A percentile compares a stretch with the other conserved stretches of the same genome.
These are phyloP conservation scores for Guaruba guarouba DNA, from an alignment of 2,113 vertebrate genomes.

Conservation along the genomic window DNA sequence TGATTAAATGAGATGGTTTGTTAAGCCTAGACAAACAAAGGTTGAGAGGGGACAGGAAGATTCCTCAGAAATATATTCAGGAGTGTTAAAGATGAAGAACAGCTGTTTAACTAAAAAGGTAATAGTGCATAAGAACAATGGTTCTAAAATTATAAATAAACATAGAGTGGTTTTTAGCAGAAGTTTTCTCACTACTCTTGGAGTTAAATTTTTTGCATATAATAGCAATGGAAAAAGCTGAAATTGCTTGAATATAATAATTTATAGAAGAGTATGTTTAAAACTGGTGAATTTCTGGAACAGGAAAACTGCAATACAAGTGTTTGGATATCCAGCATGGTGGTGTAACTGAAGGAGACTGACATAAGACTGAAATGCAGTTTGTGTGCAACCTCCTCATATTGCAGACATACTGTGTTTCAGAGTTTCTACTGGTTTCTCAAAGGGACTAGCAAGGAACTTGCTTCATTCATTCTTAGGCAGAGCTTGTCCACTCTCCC, in stretches of 20 bases:
- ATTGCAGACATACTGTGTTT: not conserved
- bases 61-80: not conserved
- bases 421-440: not conserved
- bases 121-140: not conserved
- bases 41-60: not conserved
- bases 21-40: constrained; percentile 7
- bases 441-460: not conserved
- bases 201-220: not conserved
- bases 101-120: not conserved
- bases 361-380: not conserved
- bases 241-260: not conserved
- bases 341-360: not conserved
- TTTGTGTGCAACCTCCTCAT: not conserved
- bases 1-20: not conserved
- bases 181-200: not conserved
- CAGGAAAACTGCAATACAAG: not conserved
- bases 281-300: not conserved
- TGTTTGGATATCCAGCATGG: not conserved
- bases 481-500: not conserved
- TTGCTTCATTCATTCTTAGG: not conserved
- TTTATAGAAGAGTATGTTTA: not conserved
- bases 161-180: not conserved
- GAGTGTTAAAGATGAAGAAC: not conserved
- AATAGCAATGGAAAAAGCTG: not conserved
- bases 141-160: constrained; percentile 1